Evolutionary conservation across 2,888 invertebrate species (phyloP), one percentile per base, ranked within the genome.

Genomic region (Polyommatus iphigenia): DNA sequence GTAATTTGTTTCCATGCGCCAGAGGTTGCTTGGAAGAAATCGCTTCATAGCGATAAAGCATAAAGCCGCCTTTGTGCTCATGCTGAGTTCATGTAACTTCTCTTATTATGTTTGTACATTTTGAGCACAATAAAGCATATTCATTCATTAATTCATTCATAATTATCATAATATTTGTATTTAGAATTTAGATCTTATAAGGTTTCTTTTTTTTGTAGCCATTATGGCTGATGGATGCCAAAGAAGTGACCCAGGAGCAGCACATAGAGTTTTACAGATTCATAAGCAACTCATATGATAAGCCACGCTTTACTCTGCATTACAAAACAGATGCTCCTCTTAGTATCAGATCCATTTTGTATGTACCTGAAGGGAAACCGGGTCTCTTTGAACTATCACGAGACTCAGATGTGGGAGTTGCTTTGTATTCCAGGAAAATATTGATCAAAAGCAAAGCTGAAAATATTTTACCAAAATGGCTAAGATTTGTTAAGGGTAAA

Each of bases 261-360:
- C 99, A 99, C 85, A 96, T 96, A 77, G 98, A 98, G 84, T 99
- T 99, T 90, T 99, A 99, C 91, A 96, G 97, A 83, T 99, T 97
- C 86, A 96, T 98, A 76, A 96, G 97, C 82, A 97, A 97, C 83
- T 95, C 97, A 57, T 98, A 97, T 84, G 99, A 99, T 88, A 95
- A 96, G 57, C 99, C 99, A 0, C 95, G 98, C 79, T 99, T 98
- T 88, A 96, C 96, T 2, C 93, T 99, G 29, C 99, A 99, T 90
- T 99, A 99, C 88, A 97, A 97, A 87, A 97, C 98, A 0, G 99
- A 99, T 86, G 99, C 97, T 0, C 99, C 99, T 0, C 89, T 99
- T 8, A 98, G 97, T 84, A 98, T 99, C 76, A 95, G 98, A 79
- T 97, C 99, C 0, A 94, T 99, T 59, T 93, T 99, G 46, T 99